Percentiles rank a stretch among this genome's conserved stretches.
These are phyloP conservation scores for Trissolcus japonicus DNA, from an alignment of 2,888 invertebrate genomes.

Conservation along the genomic window DNA sequence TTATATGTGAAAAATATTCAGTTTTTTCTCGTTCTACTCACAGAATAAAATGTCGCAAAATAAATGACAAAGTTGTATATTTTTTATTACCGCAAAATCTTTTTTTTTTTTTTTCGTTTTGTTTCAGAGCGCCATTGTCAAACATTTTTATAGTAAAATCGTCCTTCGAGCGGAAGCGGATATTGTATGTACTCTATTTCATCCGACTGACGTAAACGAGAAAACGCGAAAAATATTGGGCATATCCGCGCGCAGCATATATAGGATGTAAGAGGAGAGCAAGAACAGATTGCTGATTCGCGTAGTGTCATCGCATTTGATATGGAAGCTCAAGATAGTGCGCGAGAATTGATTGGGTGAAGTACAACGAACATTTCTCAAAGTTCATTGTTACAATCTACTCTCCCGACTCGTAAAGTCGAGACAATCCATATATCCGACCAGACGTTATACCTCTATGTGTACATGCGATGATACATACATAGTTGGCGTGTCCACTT, in stretches of 20 bases:
- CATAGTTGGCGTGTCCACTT: neutral
- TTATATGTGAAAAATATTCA: neutral
- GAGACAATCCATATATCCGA: constrained; percentile 32
- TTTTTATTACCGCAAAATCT: neutral
- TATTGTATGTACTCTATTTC: constrained; percentile 1
- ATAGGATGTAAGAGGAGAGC: constrained; percentile 17
- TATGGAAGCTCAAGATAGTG: constrained; percentile 30
- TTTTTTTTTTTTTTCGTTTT: neutral
- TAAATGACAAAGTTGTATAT: constrained; percentile 2
- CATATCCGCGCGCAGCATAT: constrained; percentile 2
- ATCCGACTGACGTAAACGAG: constrained; percentile 23
- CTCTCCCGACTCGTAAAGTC: constrained; percentile 21
- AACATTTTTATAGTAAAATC: constrained; percentile 4
- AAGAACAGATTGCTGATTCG: constrained; percentile 41
- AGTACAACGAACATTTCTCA: constrained; percentile 34
- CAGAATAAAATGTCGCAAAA: no score
- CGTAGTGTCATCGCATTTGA: constrained; percentile 42
- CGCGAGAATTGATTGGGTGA: constrained; percentile 48
- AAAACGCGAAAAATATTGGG: constrained; percentile 33
- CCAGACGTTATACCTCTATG: constrained; percentile 3
- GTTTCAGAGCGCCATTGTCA: no score
- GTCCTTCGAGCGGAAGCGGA: constrained; percentile 10
- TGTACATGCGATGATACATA: no score
- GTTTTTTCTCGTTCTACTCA: neutral
- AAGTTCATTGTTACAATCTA: constrained; percentile 34